A percentile compares a stretch with the other conserved stretches of the same genome.
Conservation (phyloP, 2,113 vertebrate species). For the human region DNA sequence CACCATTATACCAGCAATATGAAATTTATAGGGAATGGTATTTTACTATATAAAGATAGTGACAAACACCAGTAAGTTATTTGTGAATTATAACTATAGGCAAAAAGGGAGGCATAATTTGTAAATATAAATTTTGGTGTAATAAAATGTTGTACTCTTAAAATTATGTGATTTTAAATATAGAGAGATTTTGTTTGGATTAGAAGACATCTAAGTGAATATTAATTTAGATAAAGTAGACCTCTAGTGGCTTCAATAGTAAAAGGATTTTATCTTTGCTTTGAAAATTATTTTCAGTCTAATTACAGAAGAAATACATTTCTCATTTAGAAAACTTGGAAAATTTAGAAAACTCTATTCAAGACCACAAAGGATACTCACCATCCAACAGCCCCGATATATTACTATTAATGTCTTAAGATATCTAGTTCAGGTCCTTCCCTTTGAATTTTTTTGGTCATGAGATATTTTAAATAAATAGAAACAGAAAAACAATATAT, state of each 20-base stretch:
- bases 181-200: neutral
- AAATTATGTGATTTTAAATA: slow-evolving; percentile 27
- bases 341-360: slow-evolving; percentile 24
- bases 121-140: slow-evolving; percentile 27
- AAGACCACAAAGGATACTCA: neutral
- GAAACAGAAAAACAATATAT: neutral
- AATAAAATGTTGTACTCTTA: slow-evolving; percentile 34
- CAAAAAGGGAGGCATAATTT: slow-evolving; percentile 3
- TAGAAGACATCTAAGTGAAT: slow-evolving; percentile 14
- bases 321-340: slow-evolving; percentile 21
- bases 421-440: neutral
- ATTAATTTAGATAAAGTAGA: slow-evolving; percentile 35
- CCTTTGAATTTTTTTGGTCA: neutral
- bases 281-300: neutral
- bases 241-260: neutral
- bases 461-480: slow-evolving; percentile 15
- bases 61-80: slow-evolving; percentile 54
- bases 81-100: slow-evolving; percentile 42
- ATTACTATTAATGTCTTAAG: neutral
- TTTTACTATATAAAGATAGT: slow-evolving; percentile 31
- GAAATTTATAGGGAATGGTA: slow-evolving; percentile 38
- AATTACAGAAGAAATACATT: slow-evolving; percentile 26
- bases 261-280: neutral
- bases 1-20: neutral
- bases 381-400: neutral